These are phyloP conservation scores for Neolamprologus fasciatus DNA, from an alignment of 2,113 vertebrate species.

Conservation along the genomic window DNA sequence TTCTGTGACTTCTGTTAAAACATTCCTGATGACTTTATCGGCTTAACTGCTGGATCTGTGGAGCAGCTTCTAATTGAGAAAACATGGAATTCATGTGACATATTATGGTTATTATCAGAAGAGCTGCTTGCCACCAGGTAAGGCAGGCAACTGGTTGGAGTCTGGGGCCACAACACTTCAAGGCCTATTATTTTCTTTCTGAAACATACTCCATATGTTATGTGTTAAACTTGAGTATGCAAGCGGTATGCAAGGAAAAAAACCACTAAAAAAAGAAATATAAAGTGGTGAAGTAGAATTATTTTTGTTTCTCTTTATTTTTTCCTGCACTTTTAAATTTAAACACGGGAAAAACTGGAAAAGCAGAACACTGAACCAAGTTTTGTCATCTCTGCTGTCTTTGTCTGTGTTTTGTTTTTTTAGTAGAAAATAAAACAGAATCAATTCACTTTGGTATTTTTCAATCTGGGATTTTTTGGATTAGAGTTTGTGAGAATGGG, in stretches of 20 bases:
- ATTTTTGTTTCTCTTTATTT: neutral
- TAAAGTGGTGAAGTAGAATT: neutral
- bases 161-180: neutral
- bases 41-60: neutral
- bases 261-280: neutral
- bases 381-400: neutral
- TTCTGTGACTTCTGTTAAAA: neutral
- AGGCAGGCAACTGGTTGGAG: neutral
- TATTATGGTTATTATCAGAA: neutral
- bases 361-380: neutral
- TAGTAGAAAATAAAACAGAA: neutral
- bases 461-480: slow-evolving; percentile 11
- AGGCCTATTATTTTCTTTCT: neutral
- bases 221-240: neutral
- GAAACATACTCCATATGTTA: neutral
- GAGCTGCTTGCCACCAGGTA: neutral
- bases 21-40: neutral
- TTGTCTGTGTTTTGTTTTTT: slow-evolving; percentile 9
- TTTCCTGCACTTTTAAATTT: neutral
- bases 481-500: neutral
- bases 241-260: neutral
- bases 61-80: neutral
- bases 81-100: neutral
- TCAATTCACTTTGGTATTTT: neutral
- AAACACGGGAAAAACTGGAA: neutral